Conservation (phyloP, 2,113 vertebrate genomes). For the Acrocephalus kingi region DNA sequence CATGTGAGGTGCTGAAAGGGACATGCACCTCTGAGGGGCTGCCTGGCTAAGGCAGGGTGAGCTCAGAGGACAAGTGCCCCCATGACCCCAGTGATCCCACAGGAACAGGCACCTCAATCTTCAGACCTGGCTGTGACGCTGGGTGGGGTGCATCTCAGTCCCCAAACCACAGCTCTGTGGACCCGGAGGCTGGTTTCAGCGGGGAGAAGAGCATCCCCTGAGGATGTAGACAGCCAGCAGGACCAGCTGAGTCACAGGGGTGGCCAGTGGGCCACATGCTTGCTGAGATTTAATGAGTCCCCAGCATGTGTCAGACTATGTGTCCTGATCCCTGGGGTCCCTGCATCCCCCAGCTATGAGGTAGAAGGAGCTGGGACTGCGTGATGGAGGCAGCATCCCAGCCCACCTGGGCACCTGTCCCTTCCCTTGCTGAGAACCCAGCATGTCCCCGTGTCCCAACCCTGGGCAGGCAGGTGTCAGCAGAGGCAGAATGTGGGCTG, state of each 20-base stretch:
- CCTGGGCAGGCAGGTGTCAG: fast-evolving
- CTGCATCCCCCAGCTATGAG: fast-evolving
- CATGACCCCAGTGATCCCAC: not conserved
- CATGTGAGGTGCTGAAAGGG: fast-evolving
- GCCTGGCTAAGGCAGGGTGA: not conserved
- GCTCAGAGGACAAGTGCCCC: no score
- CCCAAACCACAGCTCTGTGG: not conserved
- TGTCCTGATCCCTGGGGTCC: not conserved
- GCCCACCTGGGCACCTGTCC: fast-evolving
- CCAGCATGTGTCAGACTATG: fast-evolving
- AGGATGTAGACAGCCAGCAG: not conserved
- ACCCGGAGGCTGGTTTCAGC: fast-evolving
- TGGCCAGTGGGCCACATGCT: fast-evolving
- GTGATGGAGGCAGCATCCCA: not conserved
- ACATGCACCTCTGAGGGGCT: not conserved
- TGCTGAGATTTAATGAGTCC: not conserved
- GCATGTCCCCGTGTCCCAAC: fast-evolving
- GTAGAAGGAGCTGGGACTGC: fast-evolving
- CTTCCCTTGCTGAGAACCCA: not conserved
- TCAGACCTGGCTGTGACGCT: not conserved
- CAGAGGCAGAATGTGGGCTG: fast-evolving
- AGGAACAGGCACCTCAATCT: not conserved
- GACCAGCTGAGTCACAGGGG: not conserved
- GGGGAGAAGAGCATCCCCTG: not conserved
- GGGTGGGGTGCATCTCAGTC: not conserved